Conservation (phyloP, 2,888 invertebrate species). For the Polymixis lichenea region DNA sequence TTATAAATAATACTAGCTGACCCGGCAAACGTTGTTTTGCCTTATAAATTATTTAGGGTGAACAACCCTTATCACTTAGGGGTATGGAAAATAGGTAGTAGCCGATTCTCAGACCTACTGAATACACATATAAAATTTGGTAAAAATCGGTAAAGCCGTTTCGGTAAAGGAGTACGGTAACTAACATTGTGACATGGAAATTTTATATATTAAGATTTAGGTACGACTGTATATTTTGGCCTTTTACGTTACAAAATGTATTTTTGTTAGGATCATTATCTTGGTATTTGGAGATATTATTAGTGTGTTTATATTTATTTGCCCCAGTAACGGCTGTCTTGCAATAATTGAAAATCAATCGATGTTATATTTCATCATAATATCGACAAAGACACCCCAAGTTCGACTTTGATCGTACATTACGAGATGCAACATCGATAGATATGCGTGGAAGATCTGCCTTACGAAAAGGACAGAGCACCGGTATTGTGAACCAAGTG, state of each 20-base stretch:
- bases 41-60: too few relatives aligned
- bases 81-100: too few relatives aligned
- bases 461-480: conserved; percentile 84
- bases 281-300: neutral
- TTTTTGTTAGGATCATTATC: neutral
- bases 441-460: conserved; percentile 86
- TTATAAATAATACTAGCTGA: neutral
- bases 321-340: neutral
- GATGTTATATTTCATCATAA: conserved; percentile 52
- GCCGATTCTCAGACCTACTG: too few relatives aligned
- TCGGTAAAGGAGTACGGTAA: too few relatives aligned
- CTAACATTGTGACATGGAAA: too few relatives aligned
- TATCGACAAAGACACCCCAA: conserved; percentile 76
- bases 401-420: conserved; percentile 77
- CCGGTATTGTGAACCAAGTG: conserved; percentile 89
- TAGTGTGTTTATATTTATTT: neutral
- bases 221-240: neutral
- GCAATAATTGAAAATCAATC: conserved; percentile 18
- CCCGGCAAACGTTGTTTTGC: too few relatives aligned
- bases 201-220: too few relatives aligned
- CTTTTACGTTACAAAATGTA: neutral
- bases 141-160: too few relatives aligned
- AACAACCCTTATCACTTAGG: too few relatives aligned
- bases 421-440: conserved; percentile 86
- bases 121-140: too few relatives aligned